Evolutionary conservation across 2,113 vertebrate genomes (phyloP).

Genomic region (Indicator indicator): DNA sequence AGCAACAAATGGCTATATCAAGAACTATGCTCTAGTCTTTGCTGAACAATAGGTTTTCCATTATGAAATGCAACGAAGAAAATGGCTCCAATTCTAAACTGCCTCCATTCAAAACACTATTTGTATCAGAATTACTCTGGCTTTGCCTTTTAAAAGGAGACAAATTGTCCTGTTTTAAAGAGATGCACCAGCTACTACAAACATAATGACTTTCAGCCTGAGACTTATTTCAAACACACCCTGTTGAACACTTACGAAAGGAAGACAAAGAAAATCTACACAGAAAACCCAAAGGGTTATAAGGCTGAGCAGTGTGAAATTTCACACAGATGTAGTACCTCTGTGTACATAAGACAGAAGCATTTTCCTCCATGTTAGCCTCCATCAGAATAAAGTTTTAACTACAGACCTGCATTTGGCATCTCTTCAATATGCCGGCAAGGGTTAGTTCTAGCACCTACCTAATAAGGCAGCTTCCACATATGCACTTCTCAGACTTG

Average conservation of each 20-base stretch:
- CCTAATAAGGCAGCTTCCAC: neutral
- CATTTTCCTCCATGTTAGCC: neutral
- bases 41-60: neutral
- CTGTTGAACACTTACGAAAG: neutral
- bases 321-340: neutral
- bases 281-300: neutral
- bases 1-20: fast-evolving
- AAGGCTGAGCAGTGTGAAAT: neutral
- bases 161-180: neutral
- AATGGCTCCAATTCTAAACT: neutral
- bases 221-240: neutral
- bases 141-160: neutral
- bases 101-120: neutral
- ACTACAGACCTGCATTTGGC: neutral
- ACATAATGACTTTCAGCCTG: neutral
- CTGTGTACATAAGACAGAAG: neutral
- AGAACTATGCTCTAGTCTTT: neutral
- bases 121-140: neutral
- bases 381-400: neutral
- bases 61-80: neutral
- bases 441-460: neutral
- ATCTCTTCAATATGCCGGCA: neutral
- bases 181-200: neutral
- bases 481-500: neutral
- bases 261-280: neutral